Evolutionary conservation across 92 coral and sea anemone species (phyloP).

Genomic region (Nematostella vectensis): DNA sequence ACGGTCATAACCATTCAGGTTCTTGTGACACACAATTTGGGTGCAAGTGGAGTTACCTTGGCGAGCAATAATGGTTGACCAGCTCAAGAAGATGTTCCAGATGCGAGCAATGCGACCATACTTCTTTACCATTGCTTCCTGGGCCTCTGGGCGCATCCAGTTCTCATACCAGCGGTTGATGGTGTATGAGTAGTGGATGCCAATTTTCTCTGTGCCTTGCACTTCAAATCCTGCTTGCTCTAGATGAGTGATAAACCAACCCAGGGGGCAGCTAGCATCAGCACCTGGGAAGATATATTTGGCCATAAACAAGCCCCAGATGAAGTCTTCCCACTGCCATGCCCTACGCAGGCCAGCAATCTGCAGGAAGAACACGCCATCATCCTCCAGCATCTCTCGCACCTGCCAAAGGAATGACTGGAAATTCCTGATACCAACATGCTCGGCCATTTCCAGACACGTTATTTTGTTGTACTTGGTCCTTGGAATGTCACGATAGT

Average conservation of each 20-base stretch:
- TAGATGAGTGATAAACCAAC: constrained; percentile 74
- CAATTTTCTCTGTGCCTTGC: constrained; percentile 78
- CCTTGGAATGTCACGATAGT: constrained; percentile 86
- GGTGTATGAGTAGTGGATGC: constrained; percentile 94
- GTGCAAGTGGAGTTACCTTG: constrained; percentile 96
- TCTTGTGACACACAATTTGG: constrained; percentile 94
- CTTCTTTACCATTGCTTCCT: constrained; percentile 48
- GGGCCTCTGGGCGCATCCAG: constrained; percentile 85
- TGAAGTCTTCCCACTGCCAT: constrained; percentile 98
- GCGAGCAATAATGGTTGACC: constrained; percentile 95
- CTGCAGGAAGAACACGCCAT: constrained; percentile 93
- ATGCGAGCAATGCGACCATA: constrained; percentile 85
- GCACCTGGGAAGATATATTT: constrained; percentile 98
- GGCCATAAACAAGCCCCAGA: constrained; percentile 99
- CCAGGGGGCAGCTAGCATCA: constrained; percentile 93
- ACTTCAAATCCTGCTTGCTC: constrained; percentile 96
- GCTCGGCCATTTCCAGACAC: constrained; percentile 99
- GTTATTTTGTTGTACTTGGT: constrained; percentile 80
- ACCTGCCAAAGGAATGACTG: constrained; percentile 87
- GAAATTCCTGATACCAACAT: constrained; percentile 90
- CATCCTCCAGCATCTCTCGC: constrained; percentile 90
- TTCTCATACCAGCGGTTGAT: constrained; percentile 92
- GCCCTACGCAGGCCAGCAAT: constrained; percentile 99
- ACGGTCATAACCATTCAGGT: constrained; percentile 88
- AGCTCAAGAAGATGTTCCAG: constrained; percentile 94